Evolutionary conservation across 2,888 invertebrate species (phyloP).

Genomic region (Polydesmus complanatus): DNA sequence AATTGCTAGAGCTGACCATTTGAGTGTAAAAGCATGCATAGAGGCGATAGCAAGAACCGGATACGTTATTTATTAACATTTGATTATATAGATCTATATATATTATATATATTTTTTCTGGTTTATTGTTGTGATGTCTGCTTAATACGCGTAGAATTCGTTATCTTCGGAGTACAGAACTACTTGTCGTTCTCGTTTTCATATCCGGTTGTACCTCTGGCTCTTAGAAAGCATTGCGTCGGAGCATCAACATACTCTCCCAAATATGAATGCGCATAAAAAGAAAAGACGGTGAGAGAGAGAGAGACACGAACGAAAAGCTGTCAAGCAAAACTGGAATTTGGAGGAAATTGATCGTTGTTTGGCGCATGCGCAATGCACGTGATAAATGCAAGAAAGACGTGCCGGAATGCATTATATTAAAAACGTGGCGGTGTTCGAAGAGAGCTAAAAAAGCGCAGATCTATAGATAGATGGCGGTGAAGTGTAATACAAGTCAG

Average conservation of each 20-base stretch:
- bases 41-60: no score
- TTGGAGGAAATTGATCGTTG: neutral
- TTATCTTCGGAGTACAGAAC: no score
- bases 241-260: no score
- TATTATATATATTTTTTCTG: no score
- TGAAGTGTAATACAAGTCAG: neutral
- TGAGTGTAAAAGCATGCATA: no score
- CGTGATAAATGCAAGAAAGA: neutral
- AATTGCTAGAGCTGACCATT: no score
- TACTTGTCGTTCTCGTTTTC: no score
- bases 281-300: neutral
- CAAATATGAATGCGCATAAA: neutral
- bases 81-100: no score
- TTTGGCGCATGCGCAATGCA: neutral
- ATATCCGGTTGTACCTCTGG: neutral
- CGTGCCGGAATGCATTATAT: neutral
- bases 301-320: neutral
- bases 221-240: neutral
- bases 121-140: no score
- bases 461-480: neutral
- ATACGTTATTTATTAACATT: no score
- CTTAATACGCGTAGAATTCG: no score
- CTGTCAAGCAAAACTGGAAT: neutral
- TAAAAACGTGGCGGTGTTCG: neutral
- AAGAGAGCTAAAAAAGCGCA: neutral